Base-by-base conservation (phyloP, 2,888 invertebrate genomes). In the Philereme transversata region DNA sequence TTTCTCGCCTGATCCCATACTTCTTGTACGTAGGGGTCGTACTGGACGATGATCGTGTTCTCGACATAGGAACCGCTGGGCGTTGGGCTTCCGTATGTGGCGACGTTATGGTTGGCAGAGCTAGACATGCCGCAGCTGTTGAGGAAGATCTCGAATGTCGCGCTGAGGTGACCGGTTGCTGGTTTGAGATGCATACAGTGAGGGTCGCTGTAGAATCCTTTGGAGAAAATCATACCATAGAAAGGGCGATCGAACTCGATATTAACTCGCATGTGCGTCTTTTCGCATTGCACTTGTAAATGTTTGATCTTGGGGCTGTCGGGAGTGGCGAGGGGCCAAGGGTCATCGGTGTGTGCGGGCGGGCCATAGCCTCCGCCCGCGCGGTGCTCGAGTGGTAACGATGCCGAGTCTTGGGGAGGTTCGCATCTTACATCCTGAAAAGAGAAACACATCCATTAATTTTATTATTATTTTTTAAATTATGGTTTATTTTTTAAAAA, bases 1-100 rank as follows among this genome's bases (percentile, higher is more conserved):
- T 97, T 97, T 78, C 98, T 94, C 4, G 98, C 97, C 84, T 98
- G 97, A 94, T 98, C 98, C 98, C 98, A 98, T 34, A 98, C 97
- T 87, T 98, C 97, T 88, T 97, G 97, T 8, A 98, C 98, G 84
- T 97, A 97, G 0, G 98, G 97, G 88, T 98, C 98, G 86, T 98
- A 98, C 84, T 98, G 98, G 65, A 98, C 97, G 77, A 98, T 98
- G 72, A 98, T 97, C 0, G 98, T 98, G 81, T 98, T 98, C 87
- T 98, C 98, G 33, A 98, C 98, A 83, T 97, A 98, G 74, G 97
- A 97, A 52, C 98, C 98, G 68, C 97, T 97, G 0, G 97, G 97
- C 8, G 97, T 97, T 10, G 97, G 97, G 64, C 97, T 96, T 41
- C 97, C 97, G 79, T 97, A 97, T 5, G 94, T 93, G 40, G 96